These are phyloP conservation scores for Scyliorhinus canicula DNA, from an alignment of 2,797 vertebrate genomes.

Conservation along the genomic window DNA sequence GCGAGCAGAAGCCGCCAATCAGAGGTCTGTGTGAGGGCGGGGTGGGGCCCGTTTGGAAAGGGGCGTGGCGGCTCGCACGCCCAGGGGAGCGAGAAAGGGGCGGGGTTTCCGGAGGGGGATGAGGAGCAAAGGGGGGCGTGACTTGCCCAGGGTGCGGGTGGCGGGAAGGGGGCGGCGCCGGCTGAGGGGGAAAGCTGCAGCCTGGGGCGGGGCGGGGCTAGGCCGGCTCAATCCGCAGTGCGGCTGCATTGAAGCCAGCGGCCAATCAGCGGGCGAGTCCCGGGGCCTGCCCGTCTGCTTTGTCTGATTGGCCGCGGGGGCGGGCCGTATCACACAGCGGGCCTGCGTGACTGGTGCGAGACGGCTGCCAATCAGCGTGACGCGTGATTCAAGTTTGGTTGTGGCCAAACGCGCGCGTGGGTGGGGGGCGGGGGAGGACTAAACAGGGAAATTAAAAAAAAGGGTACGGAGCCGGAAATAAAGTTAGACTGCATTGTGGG, in stretches of 20 bases:
- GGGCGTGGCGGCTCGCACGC: too few species aligned
- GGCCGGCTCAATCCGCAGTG: slow-evolving; percentile 26
- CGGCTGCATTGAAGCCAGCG: slow-evolving; percentile 4
- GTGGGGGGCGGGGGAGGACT: not conserved
- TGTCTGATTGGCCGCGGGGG: not conserved
- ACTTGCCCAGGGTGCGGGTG: not conserved
- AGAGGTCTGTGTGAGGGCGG: not conserved
- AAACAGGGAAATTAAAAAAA: not conserved
- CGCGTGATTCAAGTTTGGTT: slow-evolving; percentile 7
- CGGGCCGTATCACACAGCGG: not conserved
- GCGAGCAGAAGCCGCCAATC: not conserved
- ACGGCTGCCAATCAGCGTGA: not conserved
- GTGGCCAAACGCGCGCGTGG: not conserved
- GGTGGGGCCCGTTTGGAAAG: too few species aligned
- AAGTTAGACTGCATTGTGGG: slow-evolving; percentile 23
- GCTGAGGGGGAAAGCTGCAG: not conserved
- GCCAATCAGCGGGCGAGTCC: not conserved
- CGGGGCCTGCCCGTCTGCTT: too few species aligned
- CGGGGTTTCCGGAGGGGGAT: not conserved
- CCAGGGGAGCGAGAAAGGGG: too few species aligned
- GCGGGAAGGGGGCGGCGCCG: not conserved
- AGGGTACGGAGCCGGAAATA: not conserved
- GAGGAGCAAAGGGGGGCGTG: too few species aligned
- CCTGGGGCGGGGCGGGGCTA: not conserved
- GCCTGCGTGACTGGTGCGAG: not conserved